Conservation (phyloP, 1,140 invertebrate genomes). For the Leptonema lineaticorne region DNA sequence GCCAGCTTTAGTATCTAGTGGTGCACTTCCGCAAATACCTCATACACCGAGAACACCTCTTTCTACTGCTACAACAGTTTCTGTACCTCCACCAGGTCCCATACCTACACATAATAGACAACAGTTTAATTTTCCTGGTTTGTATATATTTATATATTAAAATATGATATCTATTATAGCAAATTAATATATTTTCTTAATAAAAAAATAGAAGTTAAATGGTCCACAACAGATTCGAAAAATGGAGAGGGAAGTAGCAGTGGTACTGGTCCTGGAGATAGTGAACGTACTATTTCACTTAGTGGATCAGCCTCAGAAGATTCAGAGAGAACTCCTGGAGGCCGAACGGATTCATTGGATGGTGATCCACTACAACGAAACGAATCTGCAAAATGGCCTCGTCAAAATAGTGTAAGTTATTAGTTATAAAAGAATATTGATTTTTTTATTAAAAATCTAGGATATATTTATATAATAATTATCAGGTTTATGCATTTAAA, state of each 20-base stretch:
- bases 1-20: slow-evolving; percentile 81
- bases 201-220: slow-evolving; percentile 29
- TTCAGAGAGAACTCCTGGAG: slow-evolving; percentile 78
- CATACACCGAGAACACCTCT: slow-evolving; percentile 54
- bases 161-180: background rate
- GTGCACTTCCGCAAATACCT: slow-evolving; percentile 46
- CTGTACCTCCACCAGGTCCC: slow-evolving; percentile 30
- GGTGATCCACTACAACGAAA: slow-evolving; percentile 63
- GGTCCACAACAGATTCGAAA: background rate
- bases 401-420: slow-evolving; percentile 83
- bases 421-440: background rate
- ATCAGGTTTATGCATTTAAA: background rate
- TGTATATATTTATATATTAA: slow-evolving; percentile 1
- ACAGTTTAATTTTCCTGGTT: slow-evolving; percentile 87
- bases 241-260: slow-evolving; percentile 6
- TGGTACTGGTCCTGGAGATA: slow-evolving; percentile 61
- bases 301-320: slow-evolving; percentile 71
- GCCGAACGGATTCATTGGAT: slow-evolving; percentile 84
- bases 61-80: slow-evolving; percentile 43
- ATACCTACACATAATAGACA: slow-evolving; percentile 57
- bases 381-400: slow-evolving; percentile 69
- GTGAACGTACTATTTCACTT: slow-evolving; percentile 79
- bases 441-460: slow-evolving; percentile 1
- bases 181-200: background rate
- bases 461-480: slow-evolving; percentile 6